Base-by-base conservation (phyloP, 1,140 invertebrate species). In the Hycleus phaleratus region DNA sequence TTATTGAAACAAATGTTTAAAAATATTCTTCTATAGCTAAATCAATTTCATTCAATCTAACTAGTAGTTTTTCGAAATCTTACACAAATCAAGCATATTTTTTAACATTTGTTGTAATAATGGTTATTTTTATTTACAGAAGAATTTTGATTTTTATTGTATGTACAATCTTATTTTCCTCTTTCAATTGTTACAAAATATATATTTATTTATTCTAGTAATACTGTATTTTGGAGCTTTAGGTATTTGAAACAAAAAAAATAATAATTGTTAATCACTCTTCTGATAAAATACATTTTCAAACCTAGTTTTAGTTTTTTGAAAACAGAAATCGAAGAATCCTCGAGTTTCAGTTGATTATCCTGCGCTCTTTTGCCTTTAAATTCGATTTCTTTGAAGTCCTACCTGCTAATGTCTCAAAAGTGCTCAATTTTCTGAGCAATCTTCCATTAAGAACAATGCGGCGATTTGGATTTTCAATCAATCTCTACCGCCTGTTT, bases 111-210 rank as follows among this genome's bases (percentile, higher is more conserved):
- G 38, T 32, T 38, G 11, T 26, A 48, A 18, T 32, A 7, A 48
- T 10, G 3, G 50, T 18, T 26, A 52, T 9, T 25, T 24, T 11
- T 24, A 2, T 44, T 45, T 24, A 25, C 26, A 18, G 10, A 62
- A n/a, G 62, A 60, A n/a, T 26, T 42, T 42, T 42, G 48, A 47
- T 40, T 56, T 48, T 40, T 55, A 46, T 55, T 51, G 49, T 53
- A 49, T 32, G 38, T 46, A 47, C 11, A n/a, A 40, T 56, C 49
- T 43, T 58, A 44, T 49, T 58, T 26, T 43, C 25, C 32, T 56
- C 38, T 57, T 50, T 49, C n/a, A 32, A 44, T 58, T 58, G 56
- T 58, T 51, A 45, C 26, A 50, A 51, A 46, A 9, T 51, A 44
- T 51, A 44, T 58, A 50, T 58, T 50, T 58, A 46, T 50, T 50